A percentile compares a stretch with the other conserved stretches of the same genome.
phyloP scores from a whole-genome alignment of 2,888 invertebrate species.

The Agrochola circellaris region DNA sequence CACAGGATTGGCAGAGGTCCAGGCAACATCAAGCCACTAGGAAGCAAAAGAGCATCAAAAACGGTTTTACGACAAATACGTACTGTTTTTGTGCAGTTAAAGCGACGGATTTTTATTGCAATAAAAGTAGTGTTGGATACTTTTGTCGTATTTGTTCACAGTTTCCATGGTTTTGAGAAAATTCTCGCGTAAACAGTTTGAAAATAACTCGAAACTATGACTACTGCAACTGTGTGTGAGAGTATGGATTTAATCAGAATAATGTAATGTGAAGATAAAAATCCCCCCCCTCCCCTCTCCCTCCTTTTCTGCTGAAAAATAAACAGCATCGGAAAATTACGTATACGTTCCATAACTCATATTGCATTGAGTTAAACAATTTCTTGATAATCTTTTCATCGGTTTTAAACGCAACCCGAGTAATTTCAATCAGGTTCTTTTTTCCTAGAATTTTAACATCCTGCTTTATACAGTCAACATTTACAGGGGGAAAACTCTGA shows the following conservation, averaged over 20 bases:
- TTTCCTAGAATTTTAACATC: background rate
- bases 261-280: background rate
- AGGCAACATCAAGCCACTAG: constrained; percentile 43
- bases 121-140: constrained; percentile 7
- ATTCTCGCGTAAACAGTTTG: background rate
- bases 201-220: background rate
- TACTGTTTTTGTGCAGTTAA: constrained; percentile 17
- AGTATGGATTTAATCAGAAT: background rate
- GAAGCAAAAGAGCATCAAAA: constrained; percentile 39
- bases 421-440: background rate
- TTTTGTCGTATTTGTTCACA: background rate
- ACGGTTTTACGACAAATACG: constrained; percentile 33
- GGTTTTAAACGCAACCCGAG: background rate
- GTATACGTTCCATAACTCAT: background rate
- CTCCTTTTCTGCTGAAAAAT: background rate
- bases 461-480: background rate
- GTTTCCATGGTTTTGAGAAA: background rate
- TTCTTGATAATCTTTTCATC: background rate
- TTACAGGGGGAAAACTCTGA: background rate
- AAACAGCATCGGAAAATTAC: background rate
- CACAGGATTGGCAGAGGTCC: constrained; percentile 49
- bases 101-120: constrained; percentile 18
- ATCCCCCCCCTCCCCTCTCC: no score
- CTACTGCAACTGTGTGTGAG: background rate
- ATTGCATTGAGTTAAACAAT: background rate